These are phyloP conservation scores for Scaptomyza pallida DNA, from an alignment of 1,140 invertebrate species.

Conservation along the genomic window DNA sequence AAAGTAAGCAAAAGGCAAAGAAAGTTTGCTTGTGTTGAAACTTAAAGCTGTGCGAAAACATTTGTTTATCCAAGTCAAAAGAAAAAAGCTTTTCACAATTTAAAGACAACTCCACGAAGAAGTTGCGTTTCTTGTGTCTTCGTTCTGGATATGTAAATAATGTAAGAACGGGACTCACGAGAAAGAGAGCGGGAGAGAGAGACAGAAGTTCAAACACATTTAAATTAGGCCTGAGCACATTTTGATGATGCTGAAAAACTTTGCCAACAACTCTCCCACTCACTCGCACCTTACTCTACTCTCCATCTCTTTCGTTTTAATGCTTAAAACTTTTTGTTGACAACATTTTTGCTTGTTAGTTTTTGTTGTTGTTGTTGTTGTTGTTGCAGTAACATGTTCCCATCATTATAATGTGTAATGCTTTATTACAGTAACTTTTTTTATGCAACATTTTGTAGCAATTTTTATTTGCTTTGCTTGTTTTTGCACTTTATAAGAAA, in stretches of 20 bases:
- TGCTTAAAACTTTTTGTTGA: slow-evolving; percentile 53
- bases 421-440: slow-evolving; percentile 51
- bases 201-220: slow-evolving; percentile 65
- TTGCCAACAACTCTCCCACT: slow-evolving; percentile 20
- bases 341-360: slow-evolving; percentile 59
- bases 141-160: slow-evolving; percentile 52
- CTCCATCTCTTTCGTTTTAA: background rate
- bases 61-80: slow-evolving; percentile 24
- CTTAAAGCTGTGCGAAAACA: slow-evolving; percentile 52
- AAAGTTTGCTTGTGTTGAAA: slow-evolving; percentile 30
- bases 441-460: slow-evolving; percentile 41
- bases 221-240: slow-evolving; percentile 68
- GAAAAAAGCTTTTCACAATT: slow-evolving; percentile 30
- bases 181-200: too few relatives aligned
- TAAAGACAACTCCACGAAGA: slow-evolving; percentile 27
- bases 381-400: slow-evolving; percentile 52
- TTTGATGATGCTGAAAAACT: slow-evolving; percentile 62
- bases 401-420: slow-evolving; percentile 63
- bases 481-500: slow-evolving; percentile 17
- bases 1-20: slow-evolving; percentile 30
- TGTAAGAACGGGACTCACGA: slow-evolving; percentile 37
- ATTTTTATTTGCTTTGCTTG: slow-evolving; percentile 15
- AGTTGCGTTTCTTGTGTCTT: slow-evolving; percentile 12
- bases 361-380: slow-evolving; percentile 34
- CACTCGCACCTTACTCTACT: background rate